phyloP scores from a whole-genome alignment of 2,113 vertebrate species.

The Montifringilla adamsi region DNA sequence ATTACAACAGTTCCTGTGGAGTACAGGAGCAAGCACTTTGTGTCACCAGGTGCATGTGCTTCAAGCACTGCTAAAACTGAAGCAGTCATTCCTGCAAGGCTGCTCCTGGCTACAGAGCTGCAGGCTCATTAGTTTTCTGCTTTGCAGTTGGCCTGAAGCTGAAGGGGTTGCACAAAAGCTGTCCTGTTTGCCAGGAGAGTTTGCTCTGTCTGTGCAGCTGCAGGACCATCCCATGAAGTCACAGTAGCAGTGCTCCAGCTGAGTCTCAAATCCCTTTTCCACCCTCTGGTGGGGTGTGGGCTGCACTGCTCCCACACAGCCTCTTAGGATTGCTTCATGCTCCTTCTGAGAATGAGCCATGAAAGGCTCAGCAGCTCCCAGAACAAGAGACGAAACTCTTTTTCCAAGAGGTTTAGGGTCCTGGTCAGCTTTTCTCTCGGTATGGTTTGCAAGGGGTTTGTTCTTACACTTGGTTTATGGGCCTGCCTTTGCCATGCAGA shows the following conservation, averaged over 20 bases:
- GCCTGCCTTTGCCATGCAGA: neutral
- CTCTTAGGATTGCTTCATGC: neutral
- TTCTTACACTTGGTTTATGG: neutral
- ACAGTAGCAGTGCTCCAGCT: neutral
- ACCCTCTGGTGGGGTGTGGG: neutral
- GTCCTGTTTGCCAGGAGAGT: neutral
- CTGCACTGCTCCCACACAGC: neutral
- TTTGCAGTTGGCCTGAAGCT: neutral
- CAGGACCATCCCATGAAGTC: neutral
- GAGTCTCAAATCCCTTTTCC: neutral
- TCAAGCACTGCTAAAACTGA: neutral
- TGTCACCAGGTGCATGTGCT: neutral
- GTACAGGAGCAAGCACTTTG: neutral
- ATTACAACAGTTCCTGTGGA: neutral
- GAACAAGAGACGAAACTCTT: neutral
- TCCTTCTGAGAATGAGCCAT: neutral
- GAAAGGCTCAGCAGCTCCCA: neutral
- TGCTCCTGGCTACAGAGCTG: neutral
- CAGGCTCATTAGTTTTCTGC: neutral
- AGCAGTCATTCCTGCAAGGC: neutral
- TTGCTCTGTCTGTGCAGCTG: neutral
- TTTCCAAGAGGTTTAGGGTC: neutral
- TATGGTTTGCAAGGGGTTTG: neutral
- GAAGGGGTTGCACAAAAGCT: neutral
- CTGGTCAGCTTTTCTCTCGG: neutral